A percentile compares a stretch with the other conserved stretches of the same genome.
Conservation (phyloP, 2,888 invertebrate species). For the Perizoma affinitatum region DNA sequence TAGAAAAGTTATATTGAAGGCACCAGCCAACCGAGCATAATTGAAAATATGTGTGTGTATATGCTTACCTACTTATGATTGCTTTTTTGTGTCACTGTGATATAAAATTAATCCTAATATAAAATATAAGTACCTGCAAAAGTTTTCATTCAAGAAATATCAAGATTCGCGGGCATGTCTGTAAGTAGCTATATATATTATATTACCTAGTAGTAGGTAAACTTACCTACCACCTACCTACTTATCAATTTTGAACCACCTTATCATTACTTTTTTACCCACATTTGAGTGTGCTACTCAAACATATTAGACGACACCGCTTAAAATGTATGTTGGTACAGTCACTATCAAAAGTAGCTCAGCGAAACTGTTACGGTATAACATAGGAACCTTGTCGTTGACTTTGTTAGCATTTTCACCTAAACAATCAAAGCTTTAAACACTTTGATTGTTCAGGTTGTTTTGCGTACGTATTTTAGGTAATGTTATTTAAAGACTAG, state of each 20-base stretch:
- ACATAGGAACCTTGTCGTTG: too few species aligned
- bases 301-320: conserved; percentile 13
- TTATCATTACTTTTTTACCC: conserved; percentile 30
- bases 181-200: too few species aligned
- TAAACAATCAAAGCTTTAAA: neutral
- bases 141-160: too few species aligned
- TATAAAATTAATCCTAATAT: too few species aligned
- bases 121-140: too few species aligned
- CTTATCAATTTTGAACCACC: conserved; percentile 23
- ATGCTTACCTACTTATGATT: too few species aligned
- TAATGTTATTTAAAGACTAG: too few species aligned
- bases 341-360: neutral
- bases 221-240: conserved; percentile 8
- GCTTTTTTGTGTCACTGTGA: too few species aligned
- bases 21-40: neutral
- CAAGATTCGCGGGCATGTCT: too few species aligned
- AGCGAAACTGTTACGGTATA: neutral
- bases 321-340: neutral
- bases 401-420: neutral
- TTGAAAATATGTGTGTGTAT: too few species aligned
- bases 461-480: neutral
- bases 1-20: conserved; percentile 7
- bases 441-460: neutral
- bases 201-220: conserved; percentile 11
- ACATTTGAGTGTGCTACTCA: conserved; percentile 7